Base-by-base conservation (phyloP, 2,888 invertebrate species). In the Macrophya annulata region DNA sequence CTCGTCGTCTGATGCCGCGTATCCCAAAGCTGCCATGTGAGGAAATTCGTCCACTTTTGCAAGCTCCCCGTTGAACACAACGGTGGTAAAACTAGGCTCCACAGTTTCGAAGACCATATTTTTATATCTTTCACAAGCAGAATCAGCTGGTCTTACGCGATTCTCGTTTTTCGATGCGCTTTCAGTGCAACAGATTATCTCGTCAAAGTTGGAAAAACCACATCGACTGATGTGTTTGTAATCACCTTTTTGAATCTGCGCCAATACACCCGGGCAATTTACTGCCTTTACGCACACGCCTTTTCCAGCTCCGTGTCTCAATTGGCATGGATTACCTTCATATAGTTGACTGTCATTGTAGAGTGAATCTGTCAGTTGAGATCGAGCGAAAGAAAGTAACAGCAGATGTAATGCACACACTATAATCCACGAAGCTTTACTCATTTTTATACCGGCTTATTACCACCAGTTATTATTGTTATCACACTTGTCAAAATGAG, bases 121-220 rank as follows among this genome's bases (percentile, higher is more conserved):
- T 12, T 62, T 17, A 9, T 59, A 79, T n/a, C 31, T 62, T 62
- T 10, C n/a, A n/a, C 79, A 79, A 5, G 79, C 79, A 40, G 59
- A 40, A 10, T 59, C 43, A 17, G 40, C 79, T 3, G 40, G 40
- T 37, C 79, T 79, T 15, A 15, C 21, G 31, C 1, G 40, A 8
- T 6, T 31, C 10, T n/a, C n/a, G 6, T 10, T 21, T 37, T 77
- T 6, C 40, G 1, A 12, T 31, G 15, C 8, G n/a, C 55, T 81
- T 43, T 15, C 62, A n/a, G 94, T 94, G 88, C 95, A 95, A 88
- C 95, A 95, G n/a, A 95, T 94, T 48, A 95, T 91, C 91, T 95
- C 95, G 37, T 88, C 88, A 1, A 86, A 21, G 1, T 90, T 92
- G 5, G 88, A 88, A 82, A 95, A 95, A 0, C 95, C 94, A 90